phyloP scores from a whole-genome alignment of 2,797 vertebrate species.

The Cynopterus sphinx region DNA sequence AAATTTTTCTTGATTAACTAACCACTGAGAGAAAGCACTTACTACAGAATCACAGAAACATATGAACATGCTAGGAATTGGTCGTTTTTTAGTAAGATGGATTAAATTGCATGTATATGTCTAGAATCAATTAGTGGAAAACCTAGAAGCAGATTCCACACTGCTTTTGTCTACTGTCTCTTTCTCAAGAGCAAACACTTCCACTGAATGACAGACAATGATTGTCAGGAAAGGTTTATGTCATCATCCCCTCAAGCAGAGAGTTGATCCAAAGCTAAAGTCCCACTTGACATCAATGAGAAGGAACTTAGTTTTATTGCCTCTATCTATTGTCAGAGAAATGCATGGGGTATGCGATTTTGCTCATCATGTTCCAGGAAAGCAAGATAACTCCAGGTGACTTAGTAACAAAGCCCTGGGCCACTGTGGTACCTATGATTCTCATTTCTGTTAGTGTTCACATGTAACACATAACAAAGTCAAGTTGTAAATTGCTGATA shows the following conservation, averaged over 20 bases:
- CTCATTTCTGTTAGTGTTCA: constrained; percentile 9
- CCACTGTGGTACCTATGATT: not conserved
- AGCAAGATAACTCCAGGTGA: not conserved
- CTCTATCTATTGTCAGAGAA: not conserved
- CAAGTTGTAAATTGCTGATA: not conserved
- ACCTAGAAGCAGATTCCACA: not conserved
- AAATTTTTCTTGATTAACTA: not conserved
- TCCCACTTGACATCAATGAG: not conserved
- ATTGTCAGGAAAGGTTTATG: not conserved
- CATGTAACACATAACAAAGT: not conserved
- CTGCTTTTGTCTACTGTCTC: not conserved
- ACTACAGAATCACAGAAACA: not conserved
- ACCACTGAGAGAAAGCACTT: not conserved
- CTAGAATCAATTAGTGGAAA: not conserved
- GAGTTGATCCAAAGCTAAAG: not conserved
- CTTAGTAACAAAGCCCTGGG: not conserved
- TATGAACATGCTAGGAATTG: not conserved
- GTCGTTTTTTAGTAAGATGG: not conserved
- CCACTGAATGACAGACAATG: not conserved
- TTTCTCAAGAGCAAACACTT: not conserved
- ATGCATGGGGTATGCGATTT: not conserved
- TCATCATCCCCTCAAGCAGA: not conserved
- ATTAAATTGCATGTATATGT: not conserved
- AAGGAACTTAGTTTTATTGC: constrained; percentile 22
- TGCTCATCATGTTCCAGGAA: not conserved